Conservation (phyloP, 2,113 vertebrate genomes). For the Eptesicus fuscus region DNA sequence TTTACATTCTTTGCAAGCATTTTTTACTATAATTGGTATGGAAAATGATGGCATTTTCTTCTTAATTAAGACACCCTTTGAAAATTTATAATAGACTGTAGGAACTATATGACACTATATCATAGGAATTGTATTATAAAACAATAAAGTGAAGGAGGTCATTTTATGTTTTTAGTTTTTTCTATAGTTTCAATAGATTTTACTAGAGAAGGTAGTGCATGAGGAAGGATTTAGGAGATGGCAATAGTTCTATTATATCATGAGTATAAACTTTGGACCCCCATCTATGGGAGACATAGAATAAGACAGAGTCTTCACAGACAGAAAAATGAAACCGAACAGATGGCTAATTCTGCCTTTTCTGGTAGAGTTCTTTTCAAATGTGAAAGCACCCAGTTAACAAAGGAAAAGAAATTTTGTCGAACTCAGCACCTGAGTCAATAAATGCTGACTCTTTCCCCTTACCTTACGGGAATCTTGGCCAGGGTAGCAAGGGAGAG, state of each 20-base stretch:
- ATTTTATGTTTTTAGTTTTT: background rate
- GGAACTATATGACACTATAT: background rate
- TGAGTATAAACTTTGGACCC: conserved; percentile 27
- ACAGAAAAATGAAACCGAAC: conserved; percentile 67
- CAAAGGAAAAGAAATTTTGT: conserved; percentile 63
- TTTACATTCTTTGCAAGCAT: background rate
- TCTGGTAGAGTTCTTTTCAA: conserved; percentile 54
- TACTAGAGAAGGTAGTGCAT: background rate
- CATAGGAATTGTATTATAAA: background rate
- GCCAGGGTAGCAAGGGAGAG: background rate
- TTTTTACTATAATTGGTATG: background rate
- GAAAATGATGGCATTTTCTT: background rate
- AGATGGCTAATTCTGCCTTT: conserved; percentile 74
- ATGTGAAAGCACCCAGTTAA: conserved; percentile 39
- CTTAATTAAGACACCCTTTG: conserved; percentile 13
- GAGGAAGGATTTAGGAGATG: conserved; percentile 54
- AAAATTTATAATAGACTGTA: background rate
- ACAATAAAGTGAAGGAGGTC: background rate
- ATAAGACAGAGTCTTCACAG: conserved; percentile 56
- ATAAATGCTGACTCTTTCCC: conserved; percentile 38
- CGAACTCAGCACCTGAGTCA: conserved; percentile 50
- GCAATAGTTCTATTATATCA: background rate
- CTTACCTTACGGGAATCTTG: conserved; percentile 53
- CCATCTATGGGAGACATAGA: conserved; percentile 34
- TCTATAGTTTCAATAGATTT: background rate